Percentiles rank a stretch among this genome's conserved stretches.
phyloP scores from a whole-genome alignment of 2,888 invertebrate genomes.

The Nemapogon koenigi region DNA sequence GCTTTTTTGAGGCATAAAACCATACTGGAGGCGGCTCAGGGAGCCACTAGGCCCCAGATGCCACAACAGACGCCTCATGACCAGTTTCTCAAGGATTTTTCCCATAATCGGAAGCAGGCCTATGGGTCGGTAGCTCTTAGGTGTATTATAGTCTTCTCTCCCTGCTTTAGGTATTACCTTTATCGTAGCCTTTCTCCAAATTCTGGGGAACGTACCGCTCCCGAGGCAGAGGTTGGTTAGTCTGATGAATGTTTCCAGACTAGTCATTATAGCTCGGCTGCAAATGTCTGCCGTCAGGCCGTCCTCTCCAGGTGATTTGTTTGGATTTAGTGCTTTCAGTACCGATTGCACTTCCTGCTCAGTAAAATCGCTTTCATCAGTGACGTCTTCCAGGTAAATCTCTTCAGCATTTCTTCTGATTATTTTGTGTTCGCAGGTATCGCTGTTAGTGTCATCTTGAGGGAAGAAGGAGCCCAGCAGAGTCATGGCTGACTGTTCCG shows the following conservation, averaged over 20 bases:
- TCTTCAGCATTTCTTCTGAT: neutral
- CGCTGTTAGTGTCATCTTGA: neutral
- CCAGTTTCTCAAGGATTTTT: slow-evolving; percentile 13
- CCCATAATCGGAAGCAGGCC: slow-evolving; percentile 14
- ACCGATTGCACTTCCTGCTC: neutral
- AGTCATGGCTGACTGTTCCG: neutral
- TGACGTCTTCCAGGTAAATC: neutral
- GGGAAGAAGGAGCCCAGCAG: slow-evolving; percentile 1
- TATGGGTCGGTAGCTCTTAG: slow-evolving; percentile 14
- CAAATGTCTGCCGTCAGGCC: slow-evolving; percentile 13
- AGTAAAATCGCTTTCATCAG: too few species aligned
- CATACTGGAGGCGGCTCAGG: slow-evolving; percentile 13
- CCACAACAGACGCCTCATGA: slow-evolving; percentile 9
- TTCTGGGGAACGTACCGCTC: slow-evolving; percentile 13
- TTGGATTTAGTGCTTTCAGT: slow-evolving; percentile 1
- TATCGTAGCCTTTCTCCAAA: slow-evolving; percentile 15
- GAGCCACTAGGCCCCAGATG: slow-evolving; percentile 8
- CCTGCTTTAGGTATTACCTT: slow-evolving; percentile 14
- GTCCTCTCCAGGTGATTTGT: slow-evolving; percentile 11
- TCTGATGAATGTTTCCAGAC: neutral
- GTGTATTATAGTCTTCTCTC: slow-evolving; percentile 11
- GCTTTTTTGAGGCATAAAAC: slow-evolving; percentile 14
- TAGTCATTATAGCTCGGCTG: neutral
- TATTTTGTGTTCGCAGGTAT: neutral
- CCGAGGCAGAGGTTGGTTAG: slow-evolving; percentile 11